A percentile compares a stretch with the other conserved stretches of the same genome.
These are phyloP conservation scores for Streptopelia turtur DNA, from an alignment of 2,797 vertebrate genomes.

Conservation along the genomic window DNA sequence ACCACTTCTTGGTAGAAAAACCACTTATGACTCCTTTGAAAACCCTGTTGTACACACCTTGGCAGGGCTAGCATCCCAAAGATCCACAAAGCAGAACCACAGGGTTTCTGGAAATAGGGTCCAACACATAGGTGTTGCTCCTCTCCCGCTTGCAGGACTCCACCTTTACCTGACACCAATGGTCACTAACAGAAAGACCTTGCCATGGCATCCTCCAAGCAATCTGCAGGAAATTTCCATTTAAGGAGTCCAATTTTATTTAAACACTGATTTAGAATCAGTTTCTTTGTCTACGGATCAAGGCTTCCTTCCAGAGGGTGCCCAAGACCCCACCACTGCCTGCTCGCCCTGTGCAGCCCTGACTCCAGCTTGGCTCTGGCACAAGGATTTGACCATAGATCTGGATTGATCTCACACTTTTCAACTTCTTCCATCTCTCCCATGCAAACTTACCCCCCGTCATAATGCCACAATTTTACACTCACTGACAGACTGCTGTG, in stretches of 20 bases:
- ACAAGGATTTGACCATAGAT: background rate
- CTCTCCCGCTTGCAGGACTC: background rate
- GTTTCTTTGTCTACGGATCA: background rate
- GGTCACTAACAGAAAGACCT: background rate
- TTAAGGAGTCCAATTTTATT: background rate
- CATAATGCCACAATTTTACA: background rate
- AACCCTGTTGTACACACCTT: background rate
- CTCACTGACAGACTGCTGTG: accelerated
- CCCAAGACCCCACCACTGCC: background rate
- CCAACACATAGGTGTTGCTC: background rate
- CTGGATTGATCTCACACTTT: background rate
- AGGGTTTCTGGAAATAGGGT: background rate
- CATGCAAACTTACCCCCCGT: background rate
- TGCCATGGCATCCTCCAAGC: background rate
- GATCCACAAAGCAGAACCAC: accelerated
- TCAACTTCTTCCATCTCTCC: background rate
- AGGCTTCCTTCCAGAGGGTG: background rate
- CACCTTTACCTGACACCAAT: background rate
- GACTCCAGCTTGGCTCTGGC: background rate
- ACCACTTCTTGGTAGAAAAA: background rate
- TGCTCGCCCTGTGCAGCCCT: accelerated
- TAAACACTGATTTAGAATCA: background rate
- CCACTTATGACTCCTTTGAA: background rate
- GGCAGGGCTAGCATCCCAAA: background rate
- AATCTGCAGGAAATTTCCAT: background rate